Evolutionary conservation across 2,888 invertebrate species (phyloP), one percentile per base, ranked within the genome.

Genomic region (Synergus itoensis): DNA sequence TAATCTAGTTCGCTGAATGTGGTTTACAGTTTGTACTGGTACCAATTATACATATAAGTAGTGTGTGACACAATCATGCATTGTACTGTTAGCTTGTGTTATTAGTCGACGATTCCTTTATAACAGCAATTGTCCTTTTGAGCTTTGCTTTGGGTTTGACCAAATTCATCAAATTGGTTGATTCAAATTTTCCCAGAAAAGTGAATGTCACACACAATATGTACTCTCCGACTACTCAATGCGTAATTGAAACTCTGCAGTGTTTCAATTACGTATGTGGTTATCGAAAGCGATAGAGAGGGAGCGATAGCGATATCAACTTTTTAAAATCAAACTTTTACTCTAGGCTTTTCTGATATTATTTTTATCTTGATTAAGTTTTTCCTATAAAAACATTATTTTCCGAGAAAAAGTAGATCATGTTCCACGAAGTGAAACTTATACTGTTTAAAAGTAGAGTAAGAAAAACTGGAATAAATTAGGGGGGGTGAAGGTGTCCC

Each of bases 1-100:
- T 84, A 84, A 86, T 86, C 82, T 80, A 82, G 79, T 77, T 81
- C 79, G 78, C 80, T 77, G 81, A 82, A 82, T 83, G 79, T 80
- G 83, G 83, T 86, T 84, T 82, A 79, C 79, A 78, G 81, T 73
- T 81, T 79, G 78, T 80, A 78, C 82, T 81, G 82, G 82, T 84
- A 73, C 73, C 73, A 73, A 73, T 73, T 73, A 73, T 73, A 28
- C 28, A 28, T 28, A 73, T 73, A 36, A 73, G 53, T 53, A 73
- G 73, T 73, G 73, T 73, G 53, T 73, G 73, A 73, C n/a, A 73
- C 73, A 73, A 73, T 73, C 53, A 73, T 73, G 73, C 36, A 73
- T 73, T 73, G 73, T 73, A 53, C 40, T 48, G 53, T 73, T 48
- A 36, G 73, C 73, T 53, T 73, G 73, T 73, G 73, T 73, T 73